Evolutionary conservation across 2,888 invertebrate species (phyloP), one percentile per base, ranked within the genome.

Genomic region (Boloria selene): DNA sequence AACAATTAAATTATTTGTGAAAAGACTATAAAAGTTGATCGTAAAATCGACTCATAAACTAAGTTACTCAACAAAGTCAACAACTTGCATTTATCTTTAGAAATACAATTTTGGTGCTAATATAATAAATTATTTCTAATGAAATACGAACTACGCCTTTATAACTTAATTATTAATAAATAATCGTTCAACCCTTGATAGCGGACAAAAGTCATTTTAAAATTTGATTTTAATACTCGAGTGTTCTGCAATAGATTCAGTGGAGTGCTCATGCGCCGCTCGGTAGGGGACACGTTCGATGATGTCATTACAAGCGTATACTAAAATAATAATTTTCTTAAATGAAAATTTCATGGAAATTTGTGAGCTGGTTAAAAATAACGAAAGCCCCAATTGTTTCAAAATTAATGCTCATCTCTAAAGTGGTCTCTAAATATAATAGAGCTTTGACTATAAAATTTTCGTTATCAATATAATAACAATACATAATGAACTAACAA

Each of bases 171-270:
- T 62, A 70, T 66, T 56, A 60, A 69, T 56, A 44, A 38, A 44
- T 71, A 71, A 73, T 73, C 69, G 66, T 69, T 65, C 67, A 62
- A 47, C 70, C 72, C 72, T 65, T 64, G 70, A 70, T 69, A 64
- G 69, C 61, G 31, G 62, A 68, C 70, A 72, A 73, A 70, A 61
- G 68, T 70, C 67, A 64, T 73, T 69, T 69, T 61, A 68, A 82
- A 82, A 80, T 79, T 80, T 77, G 77, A 85, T 85, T 83, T 85
- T 76, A 66, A 71, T 65, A 72, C 74, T 76, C 71, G 79, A 80
- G 77, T 76, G 80, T 86, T 87, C 85, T 82, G 61, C 74, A 84
- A 82, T 88, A 86, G 87, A 85, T 85, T 79, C 84, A 83, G 75
- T 79, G 77, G 79, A 77, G 73, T 69, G 70, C 69, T 64, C 70